Evolutionary conservation across 2,113 vertebrate genomes (phyloP).

Genomic region (Syrrhaptes paradoxus): DNA sequence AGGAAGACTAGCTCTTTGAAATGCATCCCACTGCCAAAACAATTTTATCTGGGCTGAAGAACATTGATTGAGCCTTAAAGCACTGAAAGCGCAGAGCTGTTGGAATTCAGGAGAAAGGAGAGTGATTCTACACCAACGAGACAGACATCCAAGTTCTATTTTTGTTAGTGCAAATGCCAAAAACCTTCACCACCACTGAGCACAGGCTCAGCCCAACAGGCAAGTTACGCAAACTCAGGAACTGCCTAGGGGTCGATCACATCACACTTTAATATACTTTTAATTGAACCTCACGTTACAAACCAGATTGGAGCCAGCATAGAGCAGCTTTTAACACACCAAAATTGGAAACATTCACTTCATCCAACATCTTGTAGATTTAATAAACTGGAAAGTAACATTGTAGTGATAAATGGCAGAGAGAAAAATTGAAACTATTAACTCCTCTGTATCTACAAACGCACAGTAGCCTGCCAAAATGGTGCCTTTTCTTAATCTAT

Average conservation of each 20-base stretch:
- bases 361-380: neutral
- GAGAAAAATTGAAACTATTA: rapidly evolving
- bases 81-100: neutral
- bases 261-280: neutral
- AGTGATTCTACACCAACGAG: neutral
- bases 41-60: neutral
- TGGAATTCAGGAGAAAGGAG: neutral
- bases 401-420: neutral
- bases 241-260: neutral
- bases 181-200: neutral
- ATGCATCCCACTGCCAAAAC: neutral
- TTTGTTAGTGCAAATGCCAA: neutral
- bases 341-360: neutral
- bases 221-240: neutral
- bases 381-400: neutral
- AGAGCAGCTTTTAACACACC: neutral
- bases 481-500: neutral
- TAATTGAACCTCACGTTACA: neutral
- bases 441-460: neutral
- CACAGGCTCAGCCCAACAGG: neutral
- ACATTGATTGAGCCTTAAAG: neutral
- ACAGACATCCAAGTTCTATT: neutral
- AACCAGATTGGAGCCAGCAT: neutral
- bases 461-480: neutral
- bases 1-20: neutral